Base-by-base conservation (phyloP, 1,140 invertebrate genomes). In the Anastrepha ludens region DNA sequence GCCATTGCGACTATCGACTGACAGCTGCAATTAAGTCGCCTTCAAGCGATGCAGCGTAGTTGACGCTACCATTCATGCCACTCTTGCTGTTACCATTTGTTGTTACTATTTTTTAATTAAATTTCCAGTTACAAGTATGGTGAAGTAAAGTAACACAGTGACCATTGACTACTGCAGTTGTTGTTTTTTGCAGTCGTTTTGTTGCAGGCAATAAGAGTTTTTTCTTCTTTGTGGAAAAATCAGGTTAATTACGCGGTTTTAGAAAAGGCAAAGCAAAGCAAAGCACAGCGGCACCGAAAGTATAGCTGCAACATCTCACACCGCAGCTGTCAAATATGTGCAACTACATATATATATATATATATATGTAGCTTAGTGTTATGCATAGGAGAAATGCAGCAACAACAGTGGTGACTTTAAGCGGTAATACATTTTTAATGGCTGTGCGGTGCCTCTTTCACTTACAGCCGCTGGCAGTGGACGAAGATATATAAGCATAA, bases 181-280 rank as follows among this genome's bases (percentile, higher is more conserved):
- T 81, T 81, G 74, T 55, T 74, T 17, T n/a, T 74, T 17, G 70
- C 44, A 44, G 2, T n/a, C 9, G 65, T 41, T 67, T 13, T 41
- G 41, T 74, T 55, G 44, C 74, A 81, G 47, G 44, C 74, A 6
- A 20, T 81, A 47, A 8, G 20, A 29, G 6, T 81, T 29, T 20
- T 55, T 20, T 55, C 55, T 81, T 47, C 41, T 47, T 70, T 70
- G 44, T 44, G 20, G 47, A 8, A 81, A 81, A 81, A 81, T 15
- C 74, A 81, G 74, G 74, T 81, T 81, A 81, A 81, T 81, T 81
- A 55, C 74, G 74, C 44, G 74, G 41, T 81, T 81, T 55, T 29
- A 81, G 74, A 17, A 81, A 74, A 81, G 20, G 47, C 47, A 81
- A 81, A 20, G 41, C 47, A 81, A 81, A 20, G 41, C 74, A 81